phyloP scores from a whole-genome alignment of 2,797 vertebrate species.

The Gadopsis marmoratus region DNA sequence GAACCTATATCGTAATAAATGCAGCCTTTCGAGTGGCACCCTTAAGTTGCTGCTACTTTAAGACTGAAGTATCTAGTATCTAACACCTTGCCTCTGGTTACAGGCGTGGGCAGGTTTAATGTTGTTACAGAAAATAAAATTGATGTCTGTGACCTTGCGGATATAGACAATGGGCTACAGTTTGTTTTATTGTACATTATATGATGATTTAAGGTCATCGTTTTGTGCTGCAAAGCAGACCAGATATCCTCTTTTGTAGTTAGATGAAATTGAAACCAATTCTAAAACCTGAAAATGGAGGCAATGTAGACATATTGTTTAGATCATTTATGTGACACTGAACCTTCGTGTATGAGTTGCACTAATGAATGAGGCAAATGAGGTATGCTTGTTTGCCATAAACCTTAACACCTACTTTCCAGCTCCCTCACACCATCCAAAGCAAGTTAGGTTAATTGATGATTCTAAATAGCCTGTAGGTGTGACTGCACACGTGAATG shows the following conservation, averaged over 20 bases:
- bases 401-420: background rate
- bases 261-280: background rate
- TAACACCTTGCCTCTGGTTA: constrained; percentile 13
- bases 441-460: too few species aligned
- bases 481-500: too few species aligned
- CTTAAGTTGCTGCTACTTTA: constrained; percentile 21
- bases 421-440: too few species aligned
- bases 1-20: constrained; percentile 38
- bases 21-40: constrained; percentile 40
- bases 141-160: constrained; percentile 7
- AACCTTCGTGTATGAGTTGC: background rate
- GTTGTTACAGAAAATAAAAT: background rate
- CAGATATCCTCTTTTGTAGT: background rate
- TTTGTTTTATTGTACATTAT: background rate
- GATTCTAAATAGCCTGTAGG: too few species aligned
- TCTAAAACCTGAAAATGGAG: background rate
- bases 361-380: background rate
- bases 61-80: constrained; percentile 15
- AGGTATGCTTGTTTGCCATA: background rate
- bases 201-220: background rate
- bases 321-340: background rate
- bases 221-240: background rate
- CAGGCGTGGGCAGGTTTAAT: constrained; percentile 13
- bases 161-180: background rate
- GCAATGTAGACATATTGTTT: background rate